Base-by-base conservation (phyloP, 2,113 vertebrate species). In the Pycnonotus jocosus region DNA sequence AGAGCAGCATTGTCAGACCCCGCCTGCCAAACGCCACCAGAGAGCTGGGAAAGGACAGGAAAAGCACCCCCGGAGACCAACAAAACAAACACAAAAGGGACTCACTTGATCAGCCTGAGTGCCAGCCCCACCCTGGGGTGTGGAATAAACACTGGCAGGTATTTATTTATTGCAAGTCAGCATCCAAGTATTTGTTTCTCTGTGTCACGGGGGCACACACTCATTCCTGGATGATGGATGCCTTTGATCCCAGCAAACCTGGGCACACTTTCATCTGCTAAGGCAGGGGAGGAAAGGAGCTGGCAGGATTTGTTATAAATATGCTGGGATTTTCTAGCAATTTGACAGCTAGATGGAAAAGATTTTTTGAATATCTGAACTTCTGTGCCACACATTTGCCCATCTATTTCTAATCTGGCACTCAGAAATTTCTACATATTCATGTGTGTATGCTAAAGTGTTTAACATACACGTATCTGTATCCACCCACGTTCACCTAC, bases 71-170 rank as follows among this genome's bases (percentile, higher is more conserved):
- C 15, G 2, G 54, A 74, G 30, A 81, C 47, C 8, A 18, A 25
- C 64, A 90, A 93, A 94, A 90, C 82, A 96, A 94, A 92, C 66
- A 85, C 24, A 35, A 15, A 77, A 70, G 84, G 22, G 28, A 7
- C 40, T 91, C 79, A 66, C 56, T 40, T 16, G 92, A 94, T 95
- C 87, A 66, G 47, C n/a, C 24, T 17, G 85, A 84, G 89, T 37
- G 56, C 65, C 92, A 95, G 90, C 93, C 93, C 90, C 95, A 93
- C 96, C 96, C 91, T 94, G 82, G 90, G 93, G 95, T 95, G 94
- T 93, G 96, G 88, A 64, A 68, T 90, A 96, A 96, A 94, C 88
- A 90, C 76, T 3, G 82, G 22, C 51, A 94, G n/a, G 58, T 83
- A 93, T 95, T 96, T 95, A 92, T 95, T 94, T 94, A 74, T 64